These are phyloP conservation scores for Holocentrus rufus DNA, from an alignment of 2,797 vertebrate species.

Conservation along the genomic window DNA sequence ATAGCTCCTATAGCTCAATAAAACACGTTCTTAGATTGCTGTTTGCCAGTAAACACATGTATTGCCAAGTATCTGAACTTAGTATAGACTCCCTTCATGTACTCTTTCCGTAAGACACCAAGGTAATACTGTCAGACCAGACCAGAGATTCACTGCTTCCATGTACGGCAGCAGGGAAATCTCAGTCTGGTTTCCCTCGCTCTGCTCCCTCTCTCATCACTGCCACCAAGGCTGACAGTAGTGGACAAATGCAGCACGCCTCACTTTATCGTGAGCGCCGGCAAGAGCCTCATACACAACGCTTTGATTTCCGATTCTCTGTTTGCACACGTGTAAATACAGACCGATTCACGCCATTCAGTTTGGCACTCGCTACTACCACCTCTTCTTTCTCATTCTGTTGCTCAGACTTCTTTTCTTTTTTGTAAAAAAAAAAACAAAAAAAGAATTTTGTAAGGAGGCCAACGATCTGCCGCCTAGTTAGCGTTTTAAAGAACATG, in stretches of 20 bases:
- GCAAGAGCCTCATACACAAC: constrained; percentile 61
- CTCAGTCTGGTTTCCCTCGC: too few relatives aligned
- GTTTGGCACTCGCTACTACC: constrained; percentile 26
- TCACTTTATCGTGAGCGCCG: constrained; percentile 42
- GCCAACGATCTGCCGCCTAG: constrained; percentile 65
- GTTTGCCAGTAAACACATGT: too few relatives aligned
- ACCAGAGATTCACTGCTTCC: too few relatives aligned
- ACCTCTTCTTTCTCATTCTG: constrained; percentile 18
- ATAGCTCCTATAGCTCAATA: too few relatives aligned
- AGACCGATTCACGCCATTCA: constrained; percentile 54
- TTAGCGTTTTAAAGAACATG: constrained; percentile 70
- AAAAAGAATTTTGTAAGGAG: constrained; percentile 60
- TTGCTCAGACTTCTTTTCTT: constrained; percentile 24
- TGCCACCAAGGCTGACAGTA: constrained; percentile 12
- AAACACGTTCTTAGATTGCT: too few relatives aligned
- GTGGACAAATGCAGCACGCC: constrained; percentile 13
- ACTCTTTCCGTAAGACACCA: too few relatives aligned
- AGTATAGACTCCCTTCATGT: too few relatives aligned
- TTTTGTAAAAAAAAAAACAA: too few relatives aligned
- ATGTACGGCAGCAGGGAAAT: too few relatives aligned
- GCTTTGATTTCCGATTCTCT: constrained; percentile 58
- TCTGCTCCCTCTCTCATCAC: constrained; percentile 1
- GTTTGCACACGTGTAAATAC: constrained; percentile 86
- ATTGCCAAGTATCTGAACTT: too few relatives aligned
- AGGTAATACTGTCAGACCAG: too few relatives aligned